phyloP scores from a whole-genome alignment of 2,888 invertebrate genomes.

The Lithophane semibrunnea region DNA sequence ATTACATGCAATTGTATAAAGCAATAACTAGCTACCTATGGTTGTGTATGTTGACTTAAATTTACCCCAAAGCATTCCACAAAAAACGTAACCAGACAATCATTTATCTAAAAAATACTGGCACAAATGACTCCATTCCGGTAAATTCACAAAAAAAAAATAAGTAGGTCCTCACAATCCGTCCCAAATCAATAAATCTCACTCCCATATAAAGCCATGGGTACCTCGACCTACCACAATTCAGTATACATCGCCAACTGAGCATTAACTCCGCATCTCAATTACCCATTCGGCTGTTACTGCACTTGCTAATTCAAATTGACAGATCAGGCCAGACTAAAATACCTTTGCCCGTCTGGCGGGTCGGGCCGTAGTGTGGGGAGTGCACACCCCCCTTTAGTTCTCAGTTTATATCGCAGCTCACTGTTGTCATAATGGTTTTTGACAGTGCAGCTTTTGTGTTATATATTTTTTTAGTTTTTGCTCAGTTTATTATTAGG shows the following conservation, averaged over 20 bases:
- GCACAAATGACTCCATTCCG: not conserved
- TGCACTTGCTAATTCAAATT: slow-evolving; percentile 88
- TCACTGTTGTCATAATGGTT: slow-evolving; percentile 81
- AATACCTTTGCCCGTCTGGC: slow-evolving; percentile 84
- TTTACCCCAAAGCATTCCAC: not conserved
- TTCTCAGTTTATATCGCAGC: slow-evolving; percentile 71
- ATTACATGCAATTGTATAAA: not conserved
- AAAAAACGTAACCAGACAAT: too few species aligned
- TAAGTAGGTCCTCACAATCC: not conserved
- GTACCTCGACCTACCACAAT: slow-evolving; percentile 76
- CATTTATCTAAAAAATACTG: not conserved
- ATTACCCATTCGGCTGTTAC: slow-evolving; percentile 78
- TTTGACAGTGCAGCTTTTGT: slow-evolving; percentile 80
- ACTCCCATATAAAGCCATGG: slow-evolving; percentile 2
- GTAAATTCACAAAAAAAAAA: not conserved
- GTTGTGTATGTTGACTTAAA: not conserved
- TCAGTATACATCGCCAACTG: slow-evolving; percentile 48
- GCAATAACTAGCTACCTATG: too few species aligned
- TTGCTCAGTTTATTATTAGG: slow-evolving; percentile 21
- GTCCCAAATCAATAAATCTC: slow-evolving; percentile 22
- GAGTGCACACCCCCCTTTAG: slow-evolving; percentile 70
- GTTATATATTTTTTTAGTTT: slow-evolving; percentile 60
- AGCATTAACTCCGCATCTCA: slow-evolving; percentile 68
- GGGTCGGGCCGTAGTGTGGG: slow-evolving; percentile 68
- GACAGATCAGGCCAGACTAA: slow-evolving; percentile 89